Base-by-base conservation (phyloP, 2,797 vertebrate genomes). In the Falco berigora region DNA sequence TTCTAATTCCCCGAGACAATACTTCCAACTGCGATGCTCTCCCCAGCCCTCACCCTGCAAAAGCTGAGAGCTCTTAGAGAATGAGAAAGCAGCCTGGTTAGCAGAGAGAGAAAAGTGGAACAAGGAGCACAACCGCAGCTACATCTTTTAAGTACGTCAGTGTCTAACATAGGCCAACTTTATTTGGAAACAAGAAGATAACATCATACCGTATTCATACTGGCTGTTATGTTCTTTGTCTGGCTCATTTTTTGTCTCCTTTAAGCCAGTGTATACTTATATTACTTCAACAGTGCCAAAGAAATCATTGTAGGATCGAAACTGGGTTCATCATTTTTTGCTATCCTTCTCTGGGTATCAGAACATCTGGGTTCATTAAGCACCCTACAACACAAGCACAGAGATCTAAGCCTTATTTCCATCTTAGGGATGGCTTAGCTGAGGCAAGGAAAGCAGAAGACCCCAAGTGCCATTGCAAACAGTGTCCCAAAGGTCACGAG, bases 21-120 rank as follows among this genome's bases (percentile, higher is more conserved):
- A 52, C 42, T 66, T 49, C 53, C 66, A 89, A 44, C 25, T 14
- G 5, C 0, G 16, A 87, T 72, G 53, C 49, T 77, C 30, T 42
- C 12, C 28, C 22, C 40, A 67, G 52, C 25, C 40, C 32, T 71
- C 9, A n/a, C 12, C 22, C 46, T 85, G n/a, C 8, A 42, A 64
- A 95, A 61, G 25, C 5, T 36, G 32, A 76, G 50, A 86, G 46
- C 36, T 90, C 95, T 25, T 62, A 40, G 72, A 86, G 72, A 83
- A 90, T 32, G 42, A 82, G 44, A 88, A 67, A 71, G 55, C 56
- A 97, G 94, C 86, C 44, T 86, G 91, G 71, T 30, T 79, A 88
- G 36, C 83, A 87, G 49, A 72, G 61, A 92, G 86, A 71, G 76
- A 73, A 96, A 95, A 95, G 83, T 18, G n/a, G 88, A 97, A 95